Conservation (phyloP, 2,797 vertebrate species). For the Oophaga sylvatica region DNA sequence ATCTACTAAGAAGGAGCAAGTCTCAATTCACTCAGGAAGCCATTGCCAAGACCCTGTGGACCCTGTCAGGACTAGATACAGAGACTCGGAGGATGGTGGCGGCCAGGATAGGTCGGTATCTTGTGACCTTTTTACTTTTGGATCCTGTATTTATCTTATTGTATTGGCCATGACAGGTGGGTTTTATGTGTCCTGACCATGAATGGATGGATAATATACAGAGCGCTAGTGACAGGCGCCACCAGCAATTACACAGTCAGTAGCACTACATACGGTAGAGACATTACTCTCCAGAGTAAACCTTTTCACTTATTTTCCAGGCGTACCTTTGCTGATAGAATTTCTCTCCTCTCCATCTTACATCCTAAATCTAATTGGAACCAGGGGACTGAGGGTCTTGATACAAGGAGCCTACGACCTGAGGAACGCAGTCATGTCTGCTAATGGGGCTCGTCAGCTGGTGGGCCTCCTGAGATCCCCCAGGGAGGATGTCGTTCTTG, state of each 20-base stretch:
- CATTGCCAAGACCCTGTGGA: conserved; percentile 39
- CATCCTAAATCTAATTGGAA: conserved; percentile 46
- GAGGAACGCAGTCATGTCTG: conserved; percentile 30
- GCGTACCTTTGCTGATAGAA: conserved; percentile 41
- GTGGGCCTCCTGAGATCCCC: conserved; percentile 40
- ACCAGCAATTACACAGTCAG: background rate
- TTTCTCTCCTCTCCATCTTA: conserved; percentile 29
- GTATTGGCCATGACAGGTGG: background rate
- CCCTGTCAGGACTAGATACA: conserved; percentile 31
- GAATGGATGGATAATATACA: background rate
- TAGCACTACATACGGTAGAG: background rate
- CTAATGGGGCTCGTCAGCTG: conserved; percentile 38
- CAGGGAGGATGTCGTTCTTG: background rate
- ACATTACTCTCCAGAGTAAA: background rate
- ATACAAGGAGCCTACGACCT: conserved; percentile 48
- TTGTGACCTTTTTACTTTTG: background rate
- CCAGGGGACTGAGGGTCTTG: conserved; percentile 21
- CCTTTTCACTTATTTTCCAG: conserved; percentile 14
- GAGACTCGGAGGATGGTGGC: conserved; percentile 53
- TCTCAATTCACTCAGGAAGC: conserved; percentile 27
- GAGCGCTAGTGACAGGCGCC: background rate
- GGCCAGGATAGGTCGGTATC: conserved; percentile 43
- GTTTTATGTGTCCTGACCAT: background rate
- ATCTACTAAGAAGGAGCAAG: conserved; percentile 39
- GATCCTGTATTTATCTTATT: background rate